Percentiles rank a stretch among this genome's conserved stretches.
These are phyloP conservation scores for Leptoclinus maculatus DNA, from an alignment of 2,797 vertebrate species.

Conservation along the genomic window DNA sequence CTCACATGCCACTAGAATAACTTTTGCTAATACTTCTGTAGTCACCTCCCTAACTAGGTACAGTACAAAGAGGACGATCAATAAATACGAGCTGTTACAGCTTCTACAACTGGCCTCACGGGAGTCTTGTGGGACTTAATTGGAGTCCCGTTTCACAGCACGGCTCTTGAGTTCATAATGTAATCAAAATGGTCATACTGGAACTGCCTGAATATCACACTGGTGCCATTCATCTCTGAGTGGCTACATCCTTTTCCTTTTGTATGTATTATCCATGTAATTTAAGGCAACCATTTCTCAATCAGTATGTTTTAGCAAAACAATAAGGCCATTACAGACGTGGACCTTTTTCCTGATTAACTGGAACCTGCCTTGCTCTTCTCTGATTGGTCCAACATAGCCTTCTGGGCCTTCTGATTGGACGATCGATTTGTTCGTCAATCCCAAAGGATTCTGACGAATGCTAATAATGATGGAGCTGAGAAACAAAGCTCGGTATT, in stretches of 20 bases:
- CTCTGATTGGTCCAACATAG: constrained; percentile 50
- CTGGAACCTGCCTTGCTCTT: not conserved
- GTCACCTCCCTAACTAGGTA: not conserved
- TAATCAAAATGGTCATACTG: constrained; percentile 9
- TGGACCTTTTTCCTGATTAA: constrained; percentile 21
- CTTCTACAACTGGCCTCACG: not conserved
- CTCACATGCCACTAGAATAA: not conserved
- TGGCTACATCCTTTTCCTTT: not conserved
- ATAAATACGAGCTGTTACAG: not conserved
- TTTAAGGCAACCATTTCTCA: not conserved
- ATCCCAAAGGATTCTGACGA: constrained; percentile 39
- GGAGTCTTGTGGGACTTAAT: not conserved
- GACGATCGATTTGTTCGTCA: constrained; percentile 57
- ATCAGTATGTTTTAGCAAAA: not conserved
- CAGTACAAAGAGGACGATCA: not conserved
- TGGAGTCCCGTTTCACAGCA: not conserved
- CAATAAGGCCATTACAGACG: constrained; percentile 7
- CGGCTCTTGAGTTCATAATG: constrained; percentile 1
- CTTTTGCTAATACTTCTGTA: not conserved
- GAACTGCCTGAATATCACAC: constrained; percentile 11
- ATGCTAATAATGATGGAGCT: constrained; percentile 57
- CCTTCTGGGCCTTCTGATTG: constrained; percentile 55
- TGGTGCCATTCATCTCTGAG: constrained; percentile 20
- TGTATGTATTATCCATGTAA: not conserved
- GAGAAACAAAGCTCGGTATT: constrained; percentile 28